Base-by-base conservation (phyloP, 2,113 vertebrate genomes). In the Oxygymnocypris stewartii region DNA sequence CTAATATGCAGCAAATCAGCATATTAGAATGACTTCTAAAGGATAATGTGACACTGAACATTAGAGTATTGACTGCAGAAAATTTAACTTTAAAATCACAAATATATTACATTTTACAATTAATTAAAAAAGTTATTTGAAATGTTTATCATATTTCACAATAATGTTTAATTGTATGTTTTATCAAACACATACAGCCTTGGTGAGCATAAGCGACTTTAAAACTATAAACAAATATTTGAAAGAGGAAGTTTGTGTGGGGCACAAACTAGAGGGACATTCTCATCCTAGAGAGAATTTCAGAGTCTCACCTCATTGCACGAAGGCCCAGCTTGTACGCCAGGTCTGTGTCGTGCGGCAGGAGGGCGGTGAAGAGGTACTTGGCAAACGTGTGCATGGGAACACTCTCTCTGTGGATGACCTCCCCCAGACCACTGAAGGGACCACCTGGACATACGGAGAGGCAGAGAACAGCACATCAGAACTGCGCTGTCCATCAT, bases 381-480 rank as follows among this genome's bases (percentile, higher is more conserved):
- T 99, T 99, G 90, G 98, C 97, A 89, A 99, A 99, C 77, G 97
- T 99, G 93, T 99, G 98, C 98, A 99, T 99, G 88, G 98, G 98
- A 37, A 99, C 97, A 0, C 97, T 99, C 91, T 99, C 98, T 83
- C 97, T 95, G 92, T 99, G 98, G 93, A 99, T 97, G 90, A 99
- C 96, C 93, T 99, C 98, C 54, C 98, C 98, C 13, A 99, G 91
- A 73, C 98, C 97, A 0, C 98, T 99, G 94, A 99, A 99, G 1
- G 98, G 98, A 85, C 98, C 98, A 79, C 97, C 97, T 99, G 91
- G 40, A 87, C 13, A 82, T 3, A 78, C 0, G 28, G 31, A 78
- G 42, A 84, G 11, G 76, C 4, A 42, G 2, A 78, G n/a, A 35
- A 11, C 25, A 35, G 20, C 51, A 65, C 25, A 23, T 67, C 16